Percentiles rank a stretch among this genome's conserved stretches.
These are phyloP conservation scores for Micronycteris hirsuta DNA, from an alignment of 2,113 vertebrate species.

Conservation along the genomic window DNA sequence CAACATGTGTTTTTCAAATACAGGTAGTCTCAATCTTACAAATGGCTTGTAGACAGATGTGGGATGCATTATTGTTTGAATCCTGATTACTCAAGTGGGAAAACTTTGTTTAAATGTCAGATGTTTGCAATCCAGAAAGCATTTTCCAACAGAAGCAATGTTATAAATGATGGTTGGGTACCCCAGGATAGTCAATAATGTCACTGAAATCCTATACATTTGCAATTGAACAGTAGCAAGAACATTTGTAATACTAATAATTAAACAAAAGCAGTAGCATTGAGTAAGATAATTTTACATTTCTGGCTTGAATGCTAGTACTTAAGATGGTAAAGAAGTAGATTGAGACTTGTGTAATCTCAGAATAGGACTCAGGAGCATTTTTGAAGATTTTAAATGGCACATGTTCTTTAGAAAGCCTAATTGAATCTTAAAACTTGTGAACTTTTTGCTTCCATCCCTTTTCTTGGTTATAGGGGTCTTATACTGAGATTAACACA, in stretches of 20 bases:
- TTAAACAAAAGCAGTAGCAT: not conserved
- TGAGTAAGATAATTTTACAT: conserved; percentile 4
- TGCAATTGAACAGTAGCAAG: not conserved
- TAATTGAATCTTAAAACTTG: conserved; percentile 29
- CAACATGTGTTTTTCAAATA: conserved; percentile 39
- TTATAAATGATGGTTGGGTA: conserved; percentile 2
- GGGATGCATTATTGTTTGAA: conserved; percentile 41
- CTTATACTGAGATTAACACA: not conserved
- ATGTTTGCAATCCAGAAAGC: conserved; percentile 45
- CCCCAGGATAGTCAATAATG: not conserved
- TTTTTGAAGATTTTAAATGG: conserved; percentile 17
- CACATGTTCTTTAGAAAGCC: not conserved
- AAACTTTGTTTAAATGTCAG: conserved; percentile 46
- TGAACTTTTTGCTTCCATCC: not conserved
- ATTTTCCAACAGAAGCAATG: conserved; percentile 33
- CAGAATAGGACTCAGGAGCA: not conserved
- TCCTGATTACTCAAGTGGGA: conserved; percentile 38
- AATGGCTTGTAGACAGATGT: conserved; percentile 36
- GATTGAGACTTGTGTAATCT: not conserved
- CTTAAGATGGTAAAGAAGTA: not conserved
- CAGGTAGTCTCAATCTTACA: conserved; percentile 1
- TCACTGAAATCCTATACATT: conserved; percentile 2
- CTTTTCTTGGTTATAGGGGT: not conserved
- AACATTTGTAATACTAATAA: not conserved
- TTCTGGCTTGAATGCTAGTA: not conserved